Base-by-base conservation (phyloP, 2,797 vertebrate species). In the Mallotus villosus region DNA sequence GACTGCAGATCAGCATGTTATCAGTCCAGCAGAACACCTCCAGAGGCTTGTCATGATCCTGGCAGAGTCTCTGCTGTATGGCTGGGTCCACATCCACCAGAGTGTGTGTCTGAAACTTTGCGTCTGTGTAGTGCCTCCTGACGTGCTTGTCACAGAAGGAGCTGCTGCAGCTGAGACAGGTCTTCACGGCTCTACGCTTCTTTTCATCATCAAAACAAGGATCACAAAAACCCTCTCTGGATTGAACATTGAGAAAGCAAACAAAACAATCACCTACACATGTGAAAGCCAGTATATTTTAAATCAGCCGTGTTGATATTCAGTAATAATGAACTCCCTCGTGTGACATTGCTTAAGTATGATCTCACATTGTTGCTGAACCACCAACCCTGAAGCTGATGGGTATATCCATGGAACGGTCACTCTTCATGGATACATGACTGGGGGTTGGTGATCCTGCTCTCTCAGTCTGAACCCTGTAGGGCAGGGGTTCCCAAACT, bases 11-110 rank as follows among this genome's bases (percentile, higher is more conserved):
- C 19, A 22, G 59, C 67, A 76, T 74, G 67, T 68, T 70, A 62
- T 81, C 78, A 1, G 75, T 82, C 63, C 32, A 68, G 75, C 76
- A 82, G 73, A 77, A 77, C 41, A 73, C 25, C 32, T 68, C 73
- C 22, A 72, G 58, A 58, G 37, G 1, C 24, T 22, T 74, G 0
- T 62, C 19, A 29, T 65, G 58, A 51, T 80, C 76, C 9, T 11
- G 25, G 24, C 73, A 78, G 49, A 9, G 25, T 29, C 68, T 51
- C 12, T 29, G 27, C 27, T 29, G 27, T 29, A 2, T 29, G 27
- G 4, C 49, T 51, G 5, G 49, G 27, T 29, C 27, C 12, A 74
- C 65, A 6, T 81, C 79, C 66, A 0, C 59, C 32, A 81, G 0
- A 2, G 0, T 60, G 70, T 82, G 78, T 51, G 61, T 71, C 8